Base-by-base conservation (phyloP, 2,113 vertebrate genomes). In the Isurus oxyrinchus region DNA sequence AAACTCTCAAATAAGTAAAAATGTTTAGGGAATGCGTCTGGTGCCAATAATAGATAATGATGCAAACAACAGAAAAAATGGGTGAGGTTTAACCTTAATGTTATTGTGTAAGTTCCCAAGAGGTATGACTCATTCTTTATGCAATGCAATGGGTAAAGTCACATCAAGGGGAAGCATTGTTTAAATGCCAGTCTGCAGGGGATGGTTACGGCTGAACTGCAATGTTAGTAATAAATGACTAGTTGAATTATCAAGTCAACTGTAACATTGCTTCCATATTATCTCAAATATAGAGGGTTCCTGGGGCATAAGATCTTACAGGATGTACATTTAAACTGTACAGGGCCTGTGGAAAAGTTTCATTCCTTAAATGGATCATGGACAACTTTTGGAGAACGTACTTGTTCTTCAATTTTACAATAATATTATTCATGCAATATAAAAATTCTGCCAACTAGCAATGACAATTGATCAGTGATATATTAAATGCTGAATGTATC, bases 171-270 rank as follows among this genome's bases (percentile, higher is more conserved):
- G 94, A 95, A 72, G 94, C 94, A 95, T 95, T 95, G 94, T 95
- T 95, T 76, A 40, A 95, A 95, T 95, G 94, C 94, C 94, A 95
- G 94, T 95, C 94, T 95, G 94, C 94, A 95, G 94, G 94, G 94
- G 94, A 59, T 72, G 94, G 94, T 95, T 72, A 95, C 55, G 94
- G 94, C 94, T 95, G 94, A 95, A 69, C 66, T 95, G 49, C 69
- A 27, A 76, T 95, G 66, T 95, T 72, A 72, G 94, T 72, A 95
- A 95, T 95, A 72, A 95, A 95, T 95, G 94, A 95, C 67, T 76
- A 72, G 94, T 72, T 95, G 94, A 95, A 25, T 55, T 53, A 67
- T 95, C 94, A 76, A 72, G 66, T 55, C n/a, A 95, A 95, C 93
- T 95, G 93, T 95, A 72, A 72, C 94, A 95, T 72, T 72, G 67